Evolutionary conservation across 2,113 vertebrate genomes (phyloP), one percentile per base, ranked within the genome.

Genomic region (Abramis brama): DNA sequence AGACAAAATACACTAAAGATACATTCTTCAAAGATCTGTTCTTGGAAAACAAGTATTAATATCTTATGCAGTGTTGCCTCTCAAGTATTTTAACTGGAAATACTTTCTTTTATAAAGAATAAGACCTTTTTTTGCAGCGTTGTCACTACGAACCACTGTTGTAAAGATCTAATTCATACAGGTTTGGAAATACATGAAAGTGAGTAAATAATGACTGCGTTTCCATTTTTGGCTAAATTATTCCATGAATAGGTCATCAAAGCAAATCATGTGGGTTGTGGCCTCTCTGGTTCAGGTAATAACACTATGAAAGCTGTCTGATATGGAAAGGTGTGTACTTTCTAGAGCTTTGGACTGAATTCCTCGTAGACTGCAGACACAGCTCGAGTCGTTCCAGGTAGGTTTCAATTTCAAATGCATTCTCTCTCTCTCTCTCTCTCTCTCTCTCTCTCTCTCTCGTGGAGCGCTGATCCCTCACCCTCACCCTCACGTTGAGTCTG

Each of bases 401-500:
- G 85, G 66, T 86, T 90, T 89, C 27, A 43, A 85, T 88, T 88
- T 90, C 68, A 79, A 43, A 85, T 80, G 75, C 64, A 59, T 85
- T 77, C 77, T 81, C 73, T 30, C 57, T 57, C 78, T 59, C 21
- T 25, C 33, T 12, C 45, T 50, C 73, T 78, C 76, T 39, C 30
- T 33, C 30, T 33, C 30, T 30, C 68, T 59, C 73, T 59, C 21
- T 25, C 39, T 9, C 45, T 50, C 73, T 79, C 77, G 92, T 89
- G 90, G 86, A 79, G 80, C 21, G 13, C 78, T 88, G 87, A 87
- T 89, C 88, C 64, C 87, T 90, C 70, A 50, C 88, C 87, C 84
- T 88, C 79, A 50, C 89, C 87, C 84, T 88, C 79, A 88, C 91
- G 87, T 77, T 82, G 64, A 90, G 92, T 90, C 90, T 93, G 89